Base-by-base conservation (phyloP, 1,140 invertebrate species). In the Conus ventricosus region DNA sequence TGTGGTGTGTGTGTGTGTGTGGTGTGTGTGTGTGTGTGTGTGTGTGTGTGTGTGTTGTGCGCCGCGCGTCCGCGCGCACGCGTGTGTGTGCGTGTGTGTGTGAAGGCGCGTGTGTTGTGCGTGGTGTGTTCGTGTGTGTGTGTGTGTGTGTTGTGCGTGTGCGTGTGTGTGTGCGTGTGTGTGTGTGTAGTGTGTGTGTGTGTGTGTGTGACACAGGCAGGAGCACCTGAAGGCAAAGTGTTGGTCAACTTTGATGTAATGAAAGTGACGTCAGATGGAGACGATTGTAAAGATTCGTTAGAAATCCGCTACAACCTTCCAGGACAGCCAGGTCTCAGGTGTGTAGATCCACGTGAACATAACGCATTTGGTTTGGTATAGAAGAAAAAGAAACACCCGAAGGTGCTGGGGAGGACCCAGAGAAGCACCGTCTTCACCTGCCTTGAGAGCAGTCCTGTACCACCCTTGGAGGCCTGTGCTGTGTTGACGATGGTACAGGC, bases 251-350 rank as follows among this genome's bases (percentile, higher is more conserved):
- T 89, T 27, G 55, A 85, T 23, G 76, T 27, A 7, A 80, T 89
- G 54, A 85, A 89, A 25, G 78, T 89, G 53, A 55, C 55, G 10
- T 39, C 75, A 51, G n/a, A 75, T 25, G 76, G 54, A 57, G n/a
- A 57, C 2, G 23, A 39, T n/a, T 89, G 88, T 57, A 60, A 60
- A 8, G 88, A 89, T 63, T 51, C 60, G 25, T 27, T 88, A 23
- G 88, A 88, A 54, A 80, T 88, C 6, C 82, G 88, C 8, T 80
- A 88, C 53, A 84, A 75, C 57, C 25, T 71, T 15, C 63, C 84
- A 20, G 88, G 88, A 7, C 88, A 88, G 27, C 60, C 83, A 5
- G 88, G 88, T 51, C 3, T 84, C 53, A 88, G 75, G 88, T 88
- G 80, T 20, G 87, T 87, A 15, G 8, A 15, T 60, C 8, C 8